Evolutionary conservation across 1,140 invertebrate species (phyloP), one percentile per base, ranked within the genome.

Genomic region (Zaprionus kolodkinae): DNA sequence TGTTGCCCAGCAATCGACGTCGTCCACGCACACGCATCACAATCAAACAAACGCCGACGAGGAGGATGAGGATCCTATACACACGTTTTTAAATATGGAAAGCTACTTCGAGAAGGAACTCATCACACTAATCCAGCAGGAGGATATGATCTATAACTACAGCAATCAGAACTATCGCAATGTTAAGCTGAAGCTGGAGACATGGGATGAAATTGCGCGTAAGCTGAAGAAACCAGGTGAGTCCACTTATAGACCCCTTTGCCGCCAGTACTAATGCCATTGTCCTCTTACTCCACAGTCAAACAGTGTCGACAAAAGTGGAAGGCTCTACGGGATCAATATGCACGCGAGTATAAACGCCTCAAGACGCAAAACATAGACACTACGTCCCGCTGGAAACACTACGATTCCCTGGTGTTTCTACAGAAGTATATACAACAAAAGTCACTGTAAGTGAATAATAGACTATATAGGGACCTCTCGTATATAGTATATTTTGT

Each of bases 261-360:
- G 13, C 7, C 2, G 6, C 30, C 12, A 33, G 9, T 35, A 35
- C 10, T 52, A 55, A 48, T 59, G 12, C 30, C n/a, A 40, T 2
- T n/a, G 21, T 35, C 21, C 48, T 55, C 21, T 21, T 17, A 12
- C 45, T 50, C 9, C 11, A 25, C 12, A 85, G 91, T 92, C 1
- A 85, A 87, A 54, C 91, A 92, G 56, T 92, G 91, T n/a, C 76
- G 91, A 1, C 77, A 88, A 3, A 92, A 92, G 57, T 92, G 91
- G 91, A 92, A 92, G 56, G 91, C 91, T 11, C 59, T 92, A 11
- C 68, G 91, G n/a, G 91, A 92, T 66, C 91, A 92, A 83, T 92
- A 90, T 68, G 91, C 90, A n/a, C 76, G 91, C 0, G 91, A 92
- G 63, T 89, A 92, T 60, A 92, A 92, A 72, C 91, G 91, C 30